Evolutionary conservation across 2,797 vertebrate genomes (phyloP), one percentile per base, ranked within the genome.

Genomic region (Paratrypauchen microcephalus): DNA sequence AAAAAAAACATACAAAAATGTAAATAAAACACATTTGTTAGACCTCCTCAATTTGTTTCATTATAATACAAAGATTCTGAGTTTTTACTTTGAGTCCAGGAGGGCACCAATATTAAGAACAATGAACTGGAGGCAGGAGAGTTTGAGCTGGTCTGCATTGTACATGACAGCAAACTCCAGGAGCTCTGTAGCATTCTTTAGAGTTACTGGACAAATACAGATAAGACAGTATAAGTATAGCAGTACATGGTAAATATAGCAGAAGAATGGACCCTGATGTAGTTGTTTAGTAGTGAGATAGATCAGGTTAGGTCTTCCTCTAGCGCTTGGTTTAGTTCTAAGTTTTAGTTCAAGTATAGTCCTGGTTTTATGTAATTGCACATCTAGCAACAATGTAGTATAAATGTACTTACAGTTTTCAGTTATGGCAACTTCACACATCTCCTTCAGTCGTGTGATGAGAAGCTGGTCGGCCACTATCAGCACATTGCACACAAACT

Each of bases 381-480:
- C n/a, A 23, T n/a, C 9, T n/a, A 21, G 50, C 11, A 21, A 23
- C 21, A 15, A 62, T 21, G 19, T 23, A 15, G 19, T 62, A 63
- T 24, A 11, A 9, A 48, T 18, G 6, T 28, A 48, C 97, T 69
- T 90, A 99, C 97, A 72, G 79, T 95, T 98, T 93, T 98, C 97
- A 45, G 96, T 95, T 92, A 99, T 94, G 83, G 93, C 90, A 62
- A 97, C 96, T 88, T 99, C 97, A 73, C 97, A 99, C 76, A 98
- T 96, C 89, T 98, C 97, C 90, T 99, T 99, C 50, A 99, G 88
- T 24, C 97, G 92, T 23, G 89, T 92, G 89, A 98, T 96, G 66
- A 99, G 95, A 66, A 99, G 93, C 72, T 99, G 97, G 87, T 99
- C 97, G 2, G 97, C 97, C 79, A 99, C 95, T 72, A 97, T 95